Base-by-base conservation (phyloP, 2,888 invertebrate genomes). In the Stomorhina lunata region DNA sequence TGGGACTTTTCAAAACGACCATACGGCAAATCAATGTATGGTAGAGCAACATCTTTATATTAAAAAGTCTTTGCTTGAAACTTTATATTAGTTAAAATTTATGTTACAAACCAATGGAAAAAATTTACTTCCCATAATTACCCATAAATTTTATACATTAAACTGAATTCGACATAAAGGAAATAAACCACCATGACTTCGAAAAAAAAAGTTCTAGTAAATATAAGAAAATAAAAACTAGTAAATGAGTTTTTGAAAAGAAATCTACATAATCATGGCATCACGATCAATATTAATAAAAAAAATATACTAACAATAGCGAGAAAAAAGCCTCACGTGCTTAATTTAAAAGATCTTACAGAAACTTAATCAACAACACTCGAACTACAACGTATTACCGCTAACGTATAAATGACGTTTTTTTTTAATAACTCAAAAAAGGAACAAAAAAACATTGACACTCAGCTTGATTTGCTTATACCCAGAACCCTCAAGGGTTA, bases 231-330 rank as follows among this genome's bases (percentile, higher is more conserved):
- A 7, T 0, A 43, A 55, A 20, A 53, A 34, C 7, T n/a, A 43
- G 40, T 66, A 50, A 69, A 71, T 48, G 57, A 55, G 55, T 50
- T 72, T 69, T 53, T 55, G 43, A 15, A 66, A 61, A 63, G 29
- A 77, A 81, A 81, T 73, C 55, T 78, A 63, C 63, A 82, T 75
- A 82, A 76, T 79, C 82, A 82, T 61, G 79, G 55, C 73, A 78
- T 78, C 63, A 73, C 78, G 73, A 81, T 81, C 77, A 73, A 82
- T 78, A 73, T 65, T 75, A 75, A 53, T 43, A 66, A 20, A 34
- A 45, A 37, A 10, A 32, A 68, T 50, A 22, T 32, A 66, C 25
- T 55, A 75, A 45, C 29, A 72, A 25, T 17, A 29, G 50, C 4
- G 48, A 71, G 40, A 29, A 66, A 17, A 22, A 63, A 59, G n/a